Base-by-base conservation (phyloP, 1,140 invertebrate genomes). In the Vanessa atalanta region DNA sequence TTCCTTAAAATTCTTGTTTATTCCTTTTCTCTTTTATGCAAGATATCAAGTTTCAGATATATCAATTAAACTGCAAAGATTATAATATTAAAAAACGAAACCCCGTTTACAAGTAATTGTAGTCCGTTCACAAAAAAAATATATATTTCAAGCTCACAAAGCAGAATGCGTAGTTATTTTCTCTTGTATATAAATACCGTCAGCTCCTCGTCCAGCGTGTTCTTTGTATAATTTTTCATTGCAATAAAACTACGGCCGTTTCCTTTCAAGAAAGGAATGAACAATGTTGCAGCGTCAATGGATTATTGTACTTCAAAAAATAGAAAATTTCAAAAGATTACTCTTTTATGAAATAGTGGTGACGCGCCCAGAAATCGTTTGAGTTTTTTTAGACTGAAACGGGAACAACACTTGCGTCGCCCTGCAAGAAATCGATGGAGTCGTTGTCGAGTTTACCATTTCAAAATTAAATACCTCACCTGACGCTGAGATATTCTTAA, bases 171-270 rank as follows among this genome's bases (percentile, higher is more conserved):
- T 61, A 37, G 57, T 61, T 61, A 37, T 61, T 55, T 55, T 55
- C n/a, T 61, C 26, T 23, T 37, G 31, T 61, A 61, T 37, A 61
- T 37, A 61, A 57, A 57, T 57, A 57, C 48, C 48, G 48, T 51
- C 55, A 57, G 14, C 23, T 23, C 23, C 55, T 60, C 9, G 9
- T 31, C 20, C 23, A 11, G 8, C 55, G 55, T n/a, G 55, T 14
- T 60, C 55, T 60, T 60, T 60, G 23, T 60, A 60, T 26, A 60
- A 26, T 26, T 60, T 60, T 60, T 60, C 55, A 60, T 60, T 60
- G 55, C 55, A 60, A 26, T 26, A 60, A 26, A 60, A 60, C 55
- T 60, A 60, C 20, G 13, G 55, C 11, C 23, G 55, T 60, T 60
- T 60, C 23, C 55, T 26, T 60, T 60, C 23, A 26, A 60, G 55